Evolutionary conservation across 2,888 invertebrate genomes (phyloP), one percentile per base, ranked within the genome.

Genomic region (Cheilosia scutellata): DNA sequence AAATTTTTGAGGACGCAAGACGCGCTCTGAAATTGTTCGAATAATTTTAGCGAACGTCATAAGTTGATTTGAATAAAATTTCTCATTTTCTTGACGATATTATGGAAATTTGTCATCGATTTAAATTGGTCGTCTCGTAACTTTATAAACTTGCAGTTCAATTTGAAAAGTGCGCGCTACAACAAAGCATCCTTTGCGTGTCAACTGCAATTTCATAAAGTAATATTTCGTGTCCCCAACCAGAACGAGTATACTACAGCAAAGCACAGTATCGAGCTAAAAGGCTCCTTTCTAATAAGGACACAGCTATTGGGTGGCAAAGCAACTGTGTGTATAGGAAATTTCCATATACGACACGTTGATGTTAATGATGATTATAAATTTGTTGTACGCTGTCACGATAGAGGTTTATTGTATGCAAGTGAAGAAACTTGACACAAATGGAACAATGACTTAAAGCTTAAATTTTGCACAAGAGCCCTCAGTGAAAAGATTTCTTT

Each of bases 91-190:
- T 13, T 2, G 4, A n/a, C n/a, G 2, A 4, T 42, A 13, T 5
- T 42, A 42, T 42, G n/a, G 0, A 49, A 72, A 60, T 72, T 53
- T 20, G 13, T n/a, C 16, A 62, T 62, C 72, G 42, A 60, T 62
- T 53, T 27, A 33, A 2, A 7, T 9, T 27, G 27, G 29, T 29
- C 4, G 5, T 40, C 37, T 27, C 60, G 40, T 20, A 9, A 13
- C 20, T 27, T 13, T n/a, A 11, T 27, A 33, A 37, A 33, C 6
- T 42, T 60, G 42, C 72, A 72, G 42, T 51, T 53, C 16, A 40
- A n/a, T 31, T 11, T 20, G 2, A 51, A n/a, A 0, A 33, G 9
- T 33, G 33, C 9, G 33, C 33, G 29, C 11, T 7, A 40, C 16
- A 40, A 27, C 25, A 5, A 29, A 42, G 53, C 44, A 57, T 42